Conservation (phyloP, 2,888 invertebrate species). For the Lycaena phlaeas region DNA sequence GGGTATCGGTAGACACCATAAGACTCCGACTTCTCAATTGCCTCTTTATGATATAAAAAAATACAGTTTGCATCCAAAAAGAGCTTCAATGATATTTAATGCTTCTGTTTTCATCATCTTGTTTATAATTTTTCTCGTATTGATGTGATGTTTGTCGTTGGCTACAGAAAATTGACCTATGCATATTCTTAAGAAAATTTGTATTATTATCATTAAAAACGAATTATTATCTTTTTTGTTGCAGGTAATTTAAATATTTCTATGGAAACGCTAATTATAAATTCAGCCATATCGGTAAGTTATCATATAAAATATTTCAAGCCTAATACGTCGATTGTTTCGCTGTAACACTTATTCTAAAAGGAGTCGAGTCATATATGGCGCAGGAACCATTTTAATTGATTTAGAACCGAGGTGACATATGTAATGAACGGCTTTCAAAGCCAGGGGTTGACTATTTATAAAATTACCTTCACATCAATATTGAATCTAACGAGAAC, state of each 20-base stretch:
- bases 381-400: conserved; percentile 12
- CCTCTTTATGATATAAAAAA: too few relatives aligned
- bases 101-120: too few relatives aligned
- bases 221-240: not conserved
- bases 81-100: too few relatives aligned
- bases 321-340: not conserved
- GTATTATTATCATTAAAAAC: too few relatives aligned
- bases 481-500: conserved; percentile 25
- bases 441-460: conserved; percentile 1
- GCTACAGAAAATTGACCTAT: too few relatives aligned
- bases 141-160: too few relatives aligned
- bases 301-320: not conserved
- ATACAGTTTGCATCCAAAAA: too few relatives aligned
- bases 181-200: too few relatives aligned
- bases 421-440: conserved; percentile 3
- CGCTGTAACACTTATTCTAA: not conserved
- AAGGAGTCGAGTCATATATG: not conserved
- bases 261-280: not conserved
- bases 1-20: too few relatives aligned
- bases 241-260: not conserved
- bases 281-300: not conserved
- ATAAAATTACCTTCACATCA: conserved; percentile 13
- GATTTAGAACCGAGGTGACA: conserved; percentile 3
- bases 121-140: too few relatives aligned
- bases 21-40: too few relatives aligned